These are phyloP conservation scores for Trachymyrmex cornetzi DNA, from an alignment of 1,140 invertebrate genomes.

Conservation along the genomic window DNA sequence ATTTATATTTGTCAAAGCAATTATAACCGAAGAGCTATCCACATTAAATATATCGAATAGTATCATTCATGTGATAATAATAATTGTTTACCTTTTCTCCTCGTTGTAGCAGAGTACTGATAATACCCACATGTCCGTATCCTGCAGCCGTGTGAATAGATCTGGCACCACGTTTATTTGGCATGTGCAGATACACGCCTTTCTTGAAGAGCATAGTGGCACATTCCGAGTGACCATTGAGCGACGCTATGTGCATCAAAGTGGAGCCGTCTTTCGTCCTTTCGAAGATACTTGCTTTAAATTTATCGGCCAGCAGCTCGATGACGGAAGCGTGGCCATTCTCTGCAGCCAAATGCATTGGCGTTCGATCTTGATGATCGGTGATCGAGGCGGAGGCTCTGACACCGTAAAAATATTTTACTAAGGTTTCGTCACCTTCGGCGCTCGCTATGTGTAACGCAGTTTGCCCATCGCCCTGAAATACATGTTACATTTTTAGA, in stretches of 20 bases:
- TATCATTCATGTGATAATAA: not conserved
- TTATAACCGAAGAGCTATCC: conserved; percentile 42
- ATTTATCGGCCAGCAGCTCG: conserved; percentile 98
- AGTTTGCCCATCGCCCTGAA: conserved; percentile 95
- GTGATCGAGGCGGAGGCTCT: conserved; percentile 97
- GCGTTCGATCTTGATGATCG: conserved; percentile 98
- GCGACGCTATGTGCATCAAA: conserved; percentile 98
- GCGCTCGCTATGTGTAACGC: conserved; percentile 97
- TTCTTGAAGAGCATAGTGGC: conserved; percentile 99
- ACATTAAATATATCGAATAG: not conserved
- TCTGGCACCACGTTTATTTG: conserved; percentile 97
- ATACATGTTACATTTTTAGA: conserved; percentile 17
- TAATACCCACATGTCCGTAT: conserved; percentile 98
- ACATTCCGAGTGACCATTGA: conserved; percentile 98
- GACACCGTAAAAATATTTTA: conserved; percentile 98
- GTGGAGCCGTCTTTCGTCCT: conserved; percentile 99
- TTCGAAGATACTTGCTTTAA: conserved; percentile 97
- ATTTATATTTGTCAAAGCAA: not conserved
- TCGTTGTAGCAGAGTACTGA: conserved; percentile 97
- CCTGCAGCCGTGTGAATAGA: conserved; percentile 97
- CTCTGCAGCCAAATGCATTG: conserved; percentile 98
- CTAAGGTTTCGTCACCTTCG: conserved; percentile 96
- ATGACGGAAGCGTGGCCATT: conserved; percentile 98
- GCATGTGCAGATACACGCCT: conserved; percentile 99
- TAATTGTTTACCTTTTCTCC: conserved; percentile 93